Base-by-base conservation (phyloP, 2,113 vertebrate genomes). In the Himantopus leucocephalus region DNA sequence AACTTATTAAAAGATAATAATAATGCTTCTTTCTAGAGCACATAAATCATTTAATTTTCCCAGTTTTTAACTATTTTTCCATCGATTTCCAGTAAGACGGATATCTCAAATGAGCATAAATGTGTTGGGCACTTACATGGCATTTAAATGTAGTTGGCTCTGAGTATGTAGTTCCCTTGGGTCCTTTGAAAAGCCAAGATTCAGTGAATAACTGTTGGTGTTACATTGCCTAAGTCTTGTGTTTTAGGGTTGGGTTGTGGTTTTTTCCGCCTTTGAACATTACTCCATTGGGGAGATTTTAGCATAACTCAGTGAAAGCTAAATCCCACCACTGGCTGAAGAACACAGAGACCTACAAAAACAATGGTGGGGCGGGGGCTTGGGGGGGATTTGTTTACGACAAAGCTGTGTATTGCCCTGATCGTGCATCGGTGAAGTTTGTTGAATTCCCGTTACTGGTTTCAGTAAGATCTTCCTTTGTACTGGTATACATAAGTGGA, bases 181-280 rank as follows among this genome's bases (percentile, higher is more conserved):
- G 95, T 80, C 60, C 84, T 91, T 68, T 68, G 73, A 75, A 92
- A 94, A 95, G 93, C 93, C 93, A 94, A 90, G 92, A 95, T 87
- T 94, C 76, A 48, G 66, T 47, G 58, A 72, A 47, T 47, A 47
- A 56, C 45, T 94, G 68, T 55, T 97, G 92, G 73, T 92, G 71
- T 93, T 93, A 70, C 60, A 50, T 96, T 96, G 90, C 94, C 73
- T 78, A 95, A 94, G 60, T 68, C 84, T 34, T 37, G 59, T 74
- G 74, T 63, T 94, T 91, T 81, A 66, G 64, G 80, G 81, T 67
- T 94, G 92, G 48, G 68, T 73, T 96, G 68, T 22, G 39, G 0
- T 16, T 22, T 91, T 73, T 63, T 39, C 23, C 4, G 16, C 50
- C 85, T 93, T 93, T 92, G 82, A 93, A 76, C 53, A 56, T 90